Evolutionary conservation across 2,888 invertebrate species (phyloP), one percentile per base, ranked within the genome.

Genomic region (Plagodis dolabraria): DNA sequence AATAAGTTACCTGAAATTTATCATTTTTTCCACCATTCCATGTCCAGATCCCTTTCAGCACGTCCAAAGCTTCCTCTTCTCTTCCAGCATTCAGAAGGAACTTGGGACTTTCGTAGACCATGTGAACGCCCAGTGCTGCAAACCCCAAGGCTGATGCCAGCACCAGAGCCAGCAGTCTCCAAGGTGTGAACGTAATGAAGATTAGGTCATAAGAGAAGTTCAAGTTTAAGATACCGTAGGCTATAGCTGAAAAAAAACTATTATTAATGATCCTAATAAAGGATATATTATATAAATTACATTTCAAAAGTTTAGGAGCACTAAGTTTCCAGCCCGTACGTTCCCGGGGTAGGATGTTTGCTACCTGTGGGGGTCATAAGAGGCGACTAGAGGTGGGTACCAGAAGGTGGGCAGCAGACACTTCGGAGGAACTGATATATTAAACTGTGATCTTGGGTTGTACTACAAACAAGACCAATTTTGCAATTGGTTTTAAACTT

Each of bases 71-170:
- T 64, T 95, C 93, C 0, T 93, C 89, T 58, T 93, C 92, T 35
- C 88, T 83, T 5, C 94, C 94, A 49, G 91, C 90, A 35, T 94
- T 93, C 83, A 96, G 93, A 2, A 96, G 80, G 76, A 95, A 96
- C 77, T 96, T 96, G 0, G 96, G 96, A 74, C 95, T 96, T 77
- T 96, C 96, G n/a, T 95, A 94, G 64, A 94, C 92, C 60, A 93
- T 88, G 33, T 91, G 83, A 7, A 94, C 77, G 0, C 93, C 80
- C 10, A 94, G 58, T 0, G 93, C 93, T 35, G 95, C 93, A 0
- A 94, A 64, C 0, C 95, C 77, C 49, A 94, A 92, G 0, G 96
- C 95, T 7, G 95, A 38, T 6, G 94, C 83, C 44, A 91, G 76
- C 2, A 87, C 63, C 2, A 86, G 50, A 5, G 76, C 70, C 33